Evolutionary conservation across 1,140 invertebrate genomes (phyloP), one percentile per base, ranked within the genome.

Genomic region (Euwallacea fornicatus): DNA sequence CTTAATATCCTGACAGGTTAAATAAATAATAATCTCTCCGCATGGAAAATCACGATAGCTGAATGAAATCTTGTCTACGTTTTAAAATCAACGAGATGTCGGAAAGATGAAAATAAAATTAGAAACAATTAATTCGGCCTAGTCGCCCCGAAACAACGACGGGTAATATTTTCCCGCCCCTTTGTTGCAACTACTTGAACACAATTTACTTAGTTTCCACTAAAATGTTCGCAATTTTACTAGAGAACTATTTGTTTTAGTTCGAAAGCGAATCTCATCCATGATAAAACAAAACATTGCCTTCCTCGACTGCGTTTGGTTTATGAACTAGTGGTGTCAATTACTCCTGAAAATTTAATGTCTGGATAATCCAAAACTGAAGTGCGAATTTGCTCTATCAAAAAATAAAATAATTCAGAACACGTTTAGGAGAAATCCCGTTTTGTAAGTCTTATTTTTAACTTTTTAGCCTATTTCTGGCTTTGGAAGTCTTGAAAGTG

Each of bases 331-430:
- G n/a, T 42, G 33, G 46, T 11, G 15, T 53, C 46, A 68, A 68
- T 68, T 61, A 16, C 58, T 68, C 41, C 10, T 68, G 56, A 60
- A 68, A 68, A 60, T 68, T 68, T 68, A 60, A 68, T 68, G 66
- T 60, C 44, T 10, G 65, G 7, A 67, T 67, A 67, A 67, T 67
- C 65, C 65, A 21, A 67, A 67, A 67, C 53, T 55, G 41, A 56
- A 56, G 65, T 67, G 65, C 43, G 55, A 67, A 56, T 67, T 59
- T n/a, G 65, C 65, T 43, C 53, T 56, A 67, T 67, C 65, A 67
- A 67, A 55, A 67, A 67, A 67, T 42, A 13, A 55, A 67, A 67
- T 67, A 67, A 67, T 67, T 56, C 65, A 56, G 7, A 58, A 42
- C 65, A 67, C 65, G 65, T 67, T 67, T 33, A 33, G 21, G 4